A percentile compares a stretch with the other conserved stretches of the same genome.
Evolutionary conservation across 1,140 invertebrate genomes (phyloP).

Genomic region (Mactra quadrangularis): DNA sequence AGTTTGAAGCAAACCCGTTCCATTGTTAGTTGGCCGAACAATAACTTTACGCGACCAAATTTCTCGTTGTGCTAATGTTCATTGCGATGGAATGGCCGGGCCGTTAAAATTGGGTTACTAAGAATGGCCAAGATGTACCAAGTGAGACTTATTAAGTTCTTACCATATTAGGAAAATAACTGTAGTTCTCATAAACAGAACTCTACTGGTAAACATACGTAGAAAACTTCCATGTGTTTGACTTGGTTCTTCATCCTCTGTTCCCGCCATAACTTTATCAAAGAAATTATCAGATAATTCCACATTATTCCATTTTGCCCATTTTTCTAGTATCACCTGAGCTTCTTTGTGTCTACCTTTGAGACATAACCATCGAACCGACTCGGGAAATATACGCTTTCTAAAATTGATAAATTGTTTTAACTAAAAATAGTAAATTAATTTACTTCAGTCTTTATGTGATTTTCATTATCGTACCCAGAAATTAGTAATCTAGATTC

Average conservation of each 20-base stretch:
- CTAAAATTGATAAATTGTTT: not conserved
- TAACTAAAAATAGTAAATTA: not conserved
- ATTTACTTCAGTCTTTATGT: not conserved
- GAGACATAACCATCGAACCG: conserved; percentile 3
- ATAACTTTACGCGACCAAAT: no score
- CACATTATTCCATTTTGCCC: conserved; percentile 35
- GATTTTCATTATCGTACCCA: not conserved
- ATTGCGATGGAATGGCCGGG: no score
- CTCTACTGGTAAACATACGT: conserved; percentile 60
- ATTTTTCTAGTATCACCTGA: not conserved
- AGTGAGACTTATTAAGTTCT: no score
- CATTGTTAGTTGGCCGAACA: no score
- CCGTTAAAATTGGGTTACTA: no score
- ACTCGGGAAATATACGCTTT: conserved; percentile 23
- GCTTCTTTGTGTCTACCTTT: conserved; percentile 6
- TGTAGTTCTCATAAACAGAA: conserved; percentile 57
- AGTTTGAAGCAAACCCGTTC: no score
- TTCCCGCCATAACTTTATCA: conserved; percentile 12
- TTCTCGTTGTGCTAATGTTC: no score
- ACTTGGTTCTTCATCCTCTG: not conserved
- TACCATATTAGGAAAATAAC: conserved; percentile 66
- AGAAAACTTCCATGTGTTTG: conserved; percentile 56
- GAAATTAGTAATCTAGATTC: not conserved
- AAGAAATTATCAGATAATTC: conserved; percentile 20
- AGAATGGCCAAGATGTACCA: no score